These are phyloP conservation scores for Enteromius unitaeniatus DNA, from an alignment of 2,797 vertebrate genomes.

Conservation along the genomic window DNA sequence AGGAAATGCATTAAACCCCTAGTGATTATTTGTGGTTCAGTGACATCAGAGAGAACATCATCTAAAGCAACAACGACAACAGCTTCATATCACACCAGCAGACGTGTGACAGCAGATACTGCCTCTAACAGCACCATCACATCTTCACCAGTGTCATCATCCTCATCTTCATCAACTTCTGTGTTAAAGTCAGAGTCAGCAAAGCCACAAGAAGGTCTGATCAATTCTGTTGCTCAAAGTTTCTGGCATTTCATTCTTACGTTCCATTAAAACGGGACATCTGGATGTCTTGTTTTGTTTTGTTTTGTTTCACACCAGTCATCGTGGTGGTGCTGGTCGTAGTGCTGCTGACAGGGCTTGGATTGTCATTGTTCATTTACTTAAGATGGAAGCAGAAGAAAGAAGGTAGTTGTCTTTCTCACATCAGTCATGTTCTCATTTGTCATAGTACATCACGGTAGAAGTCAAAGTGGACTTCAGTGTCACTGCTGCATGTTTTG, in stretches of 20 bases:
- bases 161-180: background rate
- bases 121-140: background rate
- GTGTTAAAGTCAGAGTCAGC: rapidly evolving
- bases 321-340: background rate
- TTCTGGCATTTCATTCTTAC: background rate
- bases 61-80: background rate
- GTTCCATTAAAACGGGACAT: too few species aligned
- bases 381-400: background rate
- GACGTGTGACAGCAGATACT: background rate
- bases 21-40: background rate
- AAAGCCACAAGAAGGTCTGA: background rate
- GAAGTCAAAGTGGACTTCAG: background rate
- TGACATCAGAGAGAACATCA: background rate
- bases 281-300: too few species aligned
- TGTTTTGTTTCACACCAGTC: background rate
- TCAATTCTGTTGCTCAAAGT: background rate
- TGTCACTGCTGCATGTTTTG: too few species aligned
- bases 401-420: background rate
- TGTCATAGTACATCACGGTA: background rate
- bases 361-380: background rate
- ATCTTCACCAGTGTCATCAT: background rate
- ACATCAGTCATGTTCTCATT: background rate
- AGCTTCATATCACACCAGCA: background rate
- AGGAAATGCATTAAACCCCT: background rate
- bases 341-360: background rate